These are phyloP conservation scores for Pimephales promelas DNA, from an alignment of 2,113 vertebrate species.

Conservation along the genomic window DNA sequence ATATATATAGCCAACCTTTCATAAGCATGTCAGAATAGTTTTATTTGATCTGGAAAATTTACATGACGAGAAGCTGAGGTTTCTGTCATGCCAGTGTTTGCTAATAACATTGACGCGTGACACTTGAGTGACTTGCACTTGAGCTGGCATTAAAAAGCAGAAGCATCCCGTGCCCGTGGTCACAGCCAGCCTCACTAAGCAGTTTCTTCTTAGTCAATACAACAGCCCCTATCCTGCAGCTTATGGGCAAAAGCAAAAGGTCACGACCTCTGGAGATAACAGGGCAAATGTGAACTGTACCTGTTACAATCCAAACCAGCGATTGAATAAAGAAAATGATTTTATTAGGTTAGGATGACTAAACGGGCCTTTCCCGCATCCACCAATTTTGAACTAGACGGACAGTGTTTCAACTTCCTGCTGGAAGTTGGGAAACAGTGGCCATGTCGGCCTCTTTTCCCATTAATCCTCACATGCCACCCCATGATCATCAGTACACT, in stretches of 20 bases:
- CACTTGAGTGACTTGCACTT: neutral
- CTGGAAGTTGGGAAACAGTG: neutral
- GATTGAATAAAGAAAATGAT: conserved; percentile 28
- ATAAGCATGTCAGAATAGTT: neutral
- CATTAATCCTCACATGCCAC: conserved; percentile 30
- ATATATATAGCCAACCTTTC: too few species aligned
- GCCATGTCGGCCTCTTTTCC: conserved; percentile 9
- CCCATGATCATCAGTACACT: conserved; percentile 5
- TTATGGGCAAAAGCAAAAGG: neutral
- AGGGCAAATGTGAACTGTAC: conserved; percentile 4
- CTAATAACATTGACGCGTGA: neutral
- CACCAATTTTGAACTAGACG: neutral
- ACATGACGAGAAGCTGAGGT: neutral
- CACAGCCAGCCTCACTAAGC: conserved; percentile 14
- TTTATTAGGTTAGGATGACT: conserved; percentile 39
- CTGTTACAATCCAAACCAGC: neutral
- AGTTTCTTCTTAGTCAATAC: conserved; percentile 40
- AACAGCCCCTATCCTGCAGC: conserved; percentile 19
- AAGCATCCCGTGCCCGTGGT: conserved; percentile 21
- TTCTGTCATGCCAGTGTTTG: conserved; percentile 1
- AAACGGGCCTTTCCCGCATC: conserved; percentile 9
- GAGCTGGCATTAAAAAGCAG: conserved; percentile 27
- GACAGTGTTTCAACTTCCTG: conserved; percentile 28
- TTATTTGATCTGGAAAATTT: neutral
- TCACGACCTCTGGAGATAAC: conserved; percentile 15